These are phyloP conservation scores for Nesidiocoris tenuis DNA, from an alignment of 2,888 invertebrate genomes.

Conservation along the genomic window DNA sequence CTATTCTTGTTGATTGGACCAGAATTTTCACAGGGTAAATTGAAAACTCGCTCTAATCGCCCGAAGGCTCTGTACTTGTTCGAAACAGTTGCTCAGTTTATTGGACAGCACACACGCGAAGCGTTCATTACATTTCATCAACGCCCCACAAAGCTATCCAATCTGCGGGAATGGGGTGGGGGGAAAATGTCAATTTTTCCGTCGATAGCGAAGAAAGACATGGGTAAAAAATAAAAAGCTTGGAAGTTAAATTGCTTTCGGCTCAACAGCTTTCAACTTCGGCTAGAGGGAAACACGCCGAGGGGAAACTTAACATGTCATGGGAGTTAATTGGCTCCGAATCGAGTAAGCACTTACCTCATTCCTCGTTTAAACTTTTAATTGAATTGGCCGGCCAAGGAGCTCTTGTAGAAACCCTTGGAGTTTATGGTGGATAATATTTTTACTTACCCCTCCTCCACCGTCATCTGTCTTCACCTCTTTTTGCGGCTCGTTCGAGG, in stretches of 20 bases:
- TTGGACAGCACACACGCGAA: too few species aligned
- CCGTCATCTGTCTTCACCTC: neutral
- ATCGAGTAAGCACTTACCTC: conserved; percentile 34
- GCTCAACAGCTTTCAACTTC: conserved; percentile 24
- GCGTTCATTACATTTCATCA: too few species aligned
- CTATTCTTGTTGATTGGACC: too few species aligned
- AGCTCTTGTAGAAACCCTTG: neutral
- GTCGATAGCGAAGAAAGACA: neutral
- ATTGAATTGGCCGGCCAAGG: conserved; percentile 22
- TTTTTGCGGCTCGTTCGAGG: too few species aligned
- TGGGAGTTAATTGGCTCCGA: conserved; percentile 30
- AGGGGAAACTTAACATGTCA: conserved; percentile 31
- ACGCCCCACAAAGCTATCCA: too few species aligned
- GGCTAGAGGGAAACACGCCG: conserved; percentile 7
- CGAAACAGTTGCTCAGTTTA: too few species aligned
- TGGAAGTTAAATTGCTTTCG: conserved; percentile 30
- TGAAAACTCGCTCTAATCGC: too few species aligned
- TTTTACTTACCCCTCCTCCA: neutral
- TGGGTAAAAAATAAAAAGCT: conserved; percentile 9
- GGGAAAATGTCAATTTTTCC: too few species aligned
- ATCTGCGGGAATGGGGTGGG: too few species aligned
- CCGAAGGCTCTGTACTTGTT: too few species aligned
- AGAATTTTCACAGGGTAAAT: too few species aligned
- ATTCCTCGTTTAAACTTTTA: conserved; percentile 31
- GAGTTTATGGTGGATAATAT: neutral